A percentile compares a stretch with the other conserved stretches of the same genome.
These are phyloP conservation scores for Orchesella flavescens DNA, from an alignment of 2,888 invertebrate species.

Conservation along the genomic window DNA sequence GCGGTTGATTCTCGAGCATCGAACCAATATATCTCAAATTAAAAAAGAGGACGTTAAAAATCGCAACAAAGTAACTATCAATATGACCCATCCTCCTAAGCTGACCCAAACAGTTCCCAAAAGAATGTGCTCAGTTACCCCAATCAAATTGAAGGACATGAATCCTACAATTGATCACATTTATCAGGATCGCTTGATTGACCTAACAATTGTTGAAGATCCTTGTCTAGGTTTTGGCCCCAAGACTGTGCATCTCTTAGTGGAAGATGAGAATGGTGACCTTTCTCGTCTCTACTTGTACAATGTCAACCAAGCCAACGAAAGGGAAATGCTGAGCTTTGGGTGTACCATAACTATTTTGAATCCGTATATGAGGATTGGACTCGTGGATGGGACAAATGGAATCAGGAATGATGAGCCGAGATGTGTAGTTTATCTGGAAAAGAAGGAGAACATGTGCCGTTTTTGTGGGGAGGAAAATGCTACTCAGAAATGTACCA, in stretches of 20 bases:
- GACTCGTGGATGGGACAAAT: neutral
- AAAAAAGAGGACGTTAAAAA: no score
- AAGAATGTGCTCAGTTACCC: conserved; percentile 7
- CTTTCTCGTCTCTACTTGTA: conserved; percentile 28
- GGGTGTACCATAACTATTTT: conserved; percentile 47
- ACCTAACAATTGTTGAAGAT: conserved; percentile 54
- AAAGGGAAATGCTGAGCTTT: conserved; percentile 20
- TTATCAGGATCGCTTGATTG: conserved; percentile 40
- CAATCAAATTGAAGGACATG: conserved; percentile 48
- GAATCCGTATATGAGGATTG: conserved; percentile 40
- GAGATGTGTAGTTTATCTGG: neutral
- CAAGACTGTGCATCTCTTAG: conserved; percentile 12
- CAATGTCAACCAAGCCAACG: conserved; percentile 26
- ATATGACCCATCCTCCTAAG: neutral
- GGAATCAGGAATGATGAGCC: conserved; percentile 21
- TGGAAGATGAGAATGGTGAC: conserved; percentile 43
- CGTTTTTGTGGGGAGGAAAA: conserved; percentile 32
- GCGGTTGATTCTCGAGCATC: no score
- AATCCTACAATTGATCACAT: conserved; percentile 31
- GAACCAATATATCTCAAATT: no score
- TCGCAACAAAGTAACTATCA: neutral
- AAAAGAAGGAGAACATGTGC: conserved; percentile 12
- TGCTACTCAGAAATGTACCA: conserved; percentile 17
- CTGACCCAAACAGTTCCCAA: neutral
- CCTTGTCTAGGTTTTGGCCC: conserved; percentile 6